Percentiles rank a stretch among this genome's conserved stretches.
Evolutionary conservation across 2,113 vertebrate species (phyloP).

Genomic region (Hypanus sabinus): DNA sequence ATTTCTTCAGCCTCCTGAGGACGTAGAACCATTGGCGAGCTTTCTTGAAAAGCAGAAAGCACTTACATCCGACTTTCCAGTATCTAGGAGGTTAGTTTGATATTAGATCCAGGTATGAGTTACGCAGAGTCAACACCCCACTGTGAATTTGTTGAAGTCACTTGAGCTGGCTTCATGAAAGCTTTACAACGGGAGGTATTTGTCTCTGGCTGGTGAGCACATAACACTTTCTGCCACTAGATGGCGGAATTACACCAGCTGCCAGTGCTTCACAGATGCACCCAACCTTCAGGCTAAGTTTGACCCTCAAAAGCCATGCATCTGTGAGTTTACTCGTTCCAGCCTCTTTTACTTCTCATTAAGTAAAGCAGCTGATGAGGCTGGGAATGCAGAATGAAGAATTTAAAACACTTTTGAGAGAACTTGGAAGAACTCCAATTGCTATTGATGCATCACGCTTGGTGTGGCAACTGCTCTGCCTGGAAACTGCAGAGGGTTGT

Average conservation of each 20-base stretch:
- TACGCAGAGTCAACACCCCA: neutral
- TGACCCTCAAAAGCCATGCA: neutral
- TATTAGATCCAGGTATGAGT: neutral
- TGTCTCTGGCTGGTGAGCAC: neutral
- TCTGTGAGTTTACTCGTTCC: neutral
- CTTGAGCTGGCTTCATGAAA: neutral
- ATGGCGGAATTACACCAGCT: neutral
- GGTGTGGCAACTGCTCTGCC: no score
- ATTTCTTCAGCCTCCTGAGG: no score
- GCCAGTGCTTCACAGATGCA: neutral
- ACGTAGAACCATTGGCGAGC: no score
- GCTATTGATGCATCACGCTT: no score
- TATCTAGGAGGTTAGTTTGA: neutral
- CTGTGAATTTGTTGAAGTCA: neutral
- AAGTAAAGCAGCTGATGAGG: neutral
- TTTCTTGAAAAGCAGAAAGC: neutral
- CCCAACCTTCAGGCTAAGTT: neutral
- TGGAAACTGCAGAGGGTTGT: no score
- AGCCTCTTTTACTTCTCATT: neutral
- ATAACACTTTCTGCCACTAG: neutral
- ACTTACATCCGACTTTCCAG: neutral
- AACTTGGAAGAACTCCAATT: no score
- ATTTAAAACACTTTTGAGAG: no score
- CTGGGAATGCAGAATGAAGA: neutral
- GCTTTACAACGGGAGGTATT: neutral